Percentiles rank a stretch among this genome's conserved stretches.
Conservation (phyloP, 2,797 vertebrate genomes). For the Smutsia gigantea region DNA sequence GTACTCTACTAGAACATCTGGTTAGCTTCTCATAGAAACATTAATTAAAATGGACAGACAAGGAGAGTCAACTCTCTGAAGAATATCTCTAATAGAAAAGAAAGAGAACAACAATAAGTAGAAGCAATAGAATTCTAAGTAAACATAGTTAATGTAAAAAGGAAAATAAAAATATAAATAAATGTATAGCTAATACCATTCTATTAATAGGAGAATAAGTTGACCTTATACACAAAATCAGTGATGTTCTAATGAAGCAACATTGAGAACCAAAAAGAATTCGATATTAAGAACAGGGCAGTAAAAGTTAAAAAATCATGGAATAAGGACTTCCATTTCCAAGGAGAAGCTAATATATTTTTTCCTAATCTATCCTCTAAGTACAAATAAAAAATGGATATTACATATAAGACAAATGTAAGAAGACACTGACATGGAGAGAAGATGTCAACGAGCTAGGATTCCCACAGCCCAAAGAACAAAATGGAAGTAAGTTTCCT, state of each 20-base stretch:
- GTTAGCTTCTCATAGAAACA: background rate
- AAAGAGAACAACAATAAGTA: background rate
- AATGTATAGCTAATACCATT: background rate
- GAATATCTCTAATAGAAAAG: background rate
- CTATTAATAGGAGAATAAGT: background rate
- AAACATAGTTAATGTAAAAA: background rate
- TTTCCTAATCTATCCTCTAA: background rate
- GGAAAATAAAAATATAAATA: background rate
- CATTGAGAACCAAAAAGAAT: background rate
- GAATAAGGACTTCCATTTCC: background rate
- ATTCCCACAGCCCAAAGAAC: background rate
- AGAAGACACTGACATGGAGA: background rate
- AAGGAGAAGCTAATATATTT: background rate
- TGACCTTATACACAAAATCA: background rate
- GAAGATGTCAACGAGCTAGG: background rate
- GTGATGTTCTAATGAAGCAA: background rate
- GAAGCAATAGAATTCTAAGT: background rate
- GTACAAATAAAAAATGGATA: background rate
- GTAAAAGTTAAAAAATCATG: background rate
- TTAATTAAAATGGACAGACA: background rate
- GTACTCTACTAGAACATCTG: background rate
- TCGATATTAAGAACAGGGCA: background rate
- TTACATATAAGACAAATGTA: background rate
- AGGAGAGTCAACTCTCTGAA: background rate
- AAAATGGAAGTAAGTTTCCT: background rate